Base-by-base conservation (phyloP, 64 coral and sea anemone species). In the Actinia equina region DNA sequence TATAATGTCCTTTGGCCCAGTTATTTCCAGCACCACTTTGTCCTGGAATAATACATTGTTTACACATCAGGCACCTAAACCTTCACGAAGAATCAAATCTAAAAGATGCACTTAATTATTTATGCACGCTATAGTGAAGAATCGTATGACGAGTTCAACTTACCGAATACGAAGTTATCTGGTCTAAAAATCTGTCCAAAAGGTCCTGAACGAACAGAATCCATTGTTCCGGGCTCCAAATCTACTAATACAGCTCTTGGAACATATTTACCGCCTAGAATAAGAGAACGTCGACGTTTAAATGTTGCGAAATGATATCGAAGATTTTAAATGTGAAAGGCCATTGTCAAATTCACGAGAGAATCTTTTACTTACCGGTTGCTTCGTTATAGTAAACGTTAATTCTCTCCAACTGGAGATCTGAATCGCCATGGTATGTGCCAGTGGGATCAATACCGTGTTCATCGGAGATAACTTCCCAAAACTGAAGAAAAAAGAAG, bases 181-280 rank as follows among this genome's bases (percentile, higher is more conserved):
- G 90, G 90, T 92, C 90, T 81, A 30, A 92, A 92, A 71, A 92
- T 92, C 82, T 92, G 90, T 92, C 90, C 90, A 80, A 92, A 92
- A 56, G 90, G 90, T 87, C 90, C 90, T 43, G 90, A 92, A 17
- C 90, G 90, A 83, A 92, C 90, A 11, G 90, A 92, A 60, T 92
- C 90, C 90, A 92, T 92, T 14, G 90, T 92, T 17, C 90, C 90
- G 42, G 90, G 90, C 22, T 92, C 90, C 78, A 92, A 83, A 67
- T 92, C 90, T 17, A 92, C 90, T 80, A 92, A 87, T 18, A 92
- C 86, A 17, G 90, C 90, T 82, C 90, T 79, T 20, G 90, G 90
- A 3, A 92, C 90, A 92, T 92, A 92, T 87, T 92, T 92, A 43
- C 90, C 90, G 46, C 90, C 90, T 92, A 59, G 51, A 57, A 87